Evolutionary conservation across 2,113 vertebrate species (phyloP).

Genomic region (Tonatia bakeri): DNA sequence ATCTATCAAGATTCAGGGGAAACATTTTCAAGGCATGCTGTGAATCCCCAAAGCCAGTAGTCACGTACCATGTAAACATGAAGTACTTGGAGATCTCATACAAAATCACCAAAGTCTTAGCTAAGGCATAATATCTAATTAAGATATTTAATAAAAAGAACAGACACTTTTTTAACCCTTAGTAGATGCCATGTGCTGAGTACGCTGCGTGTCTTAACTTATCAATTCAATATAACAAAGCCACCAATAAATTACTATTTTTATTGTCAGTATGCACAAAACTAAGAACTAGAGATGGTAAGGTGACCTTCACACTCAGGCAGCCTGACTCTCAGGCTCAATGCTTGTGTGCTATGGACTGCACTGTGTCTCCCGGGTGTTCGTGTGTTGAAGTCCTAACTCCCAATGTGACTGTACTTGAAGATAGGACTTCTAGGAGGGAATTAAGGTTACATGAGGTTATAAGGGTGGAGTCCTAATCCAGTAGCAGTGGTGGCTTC

Average conservation of each 20-base stretch:
- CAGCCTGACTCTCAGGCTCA: background rate
- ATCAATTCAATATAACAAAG: conserved; percentile 8
- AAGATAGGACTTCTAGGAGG: background rate
- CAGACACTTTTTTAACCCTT: background rate
- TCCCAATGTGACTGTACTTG: background rate
- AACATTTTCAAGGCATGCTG: background rate
- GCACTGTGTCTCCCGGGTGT: background rate
- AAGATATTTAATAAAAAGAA: background rate
- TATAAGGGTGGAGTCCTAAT: background rate
- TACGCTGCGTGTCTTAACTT: background rate
- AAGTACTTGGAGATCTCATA: background rate
- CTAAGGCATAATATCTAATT: background rate
- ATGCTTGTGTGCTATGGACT: background rate
- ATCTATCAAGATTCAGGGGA: background rate
- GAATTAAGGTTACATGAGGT: background rate
- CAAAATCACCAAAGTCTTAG: background rate
- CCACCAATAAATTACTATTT: background rate
- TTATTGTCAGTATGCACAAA: background rate
- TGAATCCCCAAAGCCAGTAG: background rate
- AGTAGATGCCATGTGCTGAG: background rate
- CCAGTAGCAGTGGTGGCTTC: background rate
- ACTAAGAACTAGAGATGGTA: background rate
- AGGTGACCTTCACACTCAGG: background rate
- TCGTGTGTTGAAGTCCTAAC: background rate
- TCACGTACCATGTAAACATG: background rate